Conservation (phyloP, 2,113 vertebrate genomes). For the Cyrtonyx montezumae region DNA sequence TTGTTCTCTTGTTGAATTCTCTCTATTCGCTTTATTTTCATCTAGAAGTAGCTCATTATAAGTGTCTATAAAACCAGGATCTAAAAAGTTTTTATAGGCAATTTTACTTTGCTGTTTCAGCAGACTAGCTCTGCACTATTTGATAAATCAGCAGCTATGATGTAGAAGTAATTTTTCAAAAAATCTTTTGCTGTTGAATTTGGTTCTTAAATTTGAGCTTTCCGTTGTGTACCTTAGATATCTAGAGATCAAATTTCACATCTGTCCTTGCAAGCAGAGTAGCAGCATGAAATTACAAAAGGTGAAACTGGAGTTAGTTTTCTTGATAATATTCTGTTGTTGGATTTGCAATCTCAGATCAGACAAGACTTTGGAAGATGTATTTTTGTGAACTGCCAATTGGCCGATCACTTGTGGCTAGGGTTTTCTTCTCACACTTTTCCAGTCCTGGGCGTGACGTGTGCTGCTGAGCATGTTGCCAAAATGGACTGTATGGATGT, state of each 20-base stretch:
- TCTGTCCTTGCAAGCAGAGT: background rate
- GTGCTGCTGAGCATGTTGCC: background rate
- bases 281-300: background rate
- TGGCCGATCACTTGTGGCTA: background rate
- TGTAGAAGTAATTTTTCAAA: background rate
- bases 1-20: background rate
- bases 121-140: background rate
- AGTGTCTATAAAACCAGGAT: background rate
- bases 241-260: background rate
- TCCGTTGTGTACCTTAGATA: background rate
- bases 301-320: background rate
- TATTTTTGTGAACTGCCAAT: background rate
- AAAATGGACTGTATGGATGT: background rate
- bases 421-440: background rate
- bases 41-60: background rate
- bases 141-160: background rate
- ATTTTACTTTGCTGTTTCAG: background rate
- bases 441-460: background rate
- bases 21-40: background rate
- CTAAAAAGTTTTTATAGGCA: background rate
- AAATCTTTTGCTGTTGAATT: background rate
- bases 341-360: background rate
- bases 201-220: background rate
- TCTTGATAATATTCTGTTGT: background rate
- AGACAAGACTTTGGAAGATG: background rate